Base-by-base conservation (phyloP, 1,140 invertebrate genomes). In the Drosophila parabipectinata region DNA sequence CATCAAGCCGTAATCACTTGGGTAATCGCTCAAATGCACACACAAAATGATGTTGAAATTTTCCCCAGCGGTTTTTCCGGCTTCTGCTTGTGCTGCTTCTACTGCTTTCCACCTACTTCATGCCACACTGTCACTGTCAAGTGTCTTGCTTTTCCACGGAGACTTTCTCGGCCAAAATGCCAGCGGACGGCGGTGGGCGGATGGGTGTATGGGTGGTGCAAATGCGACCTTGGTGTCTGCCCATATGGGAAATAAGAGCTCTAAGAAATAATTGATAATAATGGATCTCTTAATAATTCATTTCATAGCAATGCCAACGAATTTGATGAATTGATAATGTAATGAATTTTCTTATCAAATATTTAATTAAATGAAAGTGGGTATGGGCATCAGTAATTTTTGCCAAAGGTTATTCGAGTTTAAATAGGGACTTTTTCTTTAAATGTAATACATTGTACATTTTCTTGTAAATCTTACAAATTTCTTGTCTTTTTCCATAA, bases 1-100 rank as follows among this genome's bases (percentile, higher is more conserved):
- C 68, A 72, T 72, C 66, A 69, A 48, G 39, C 47, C 72, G 54
- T 75, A 75, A 75, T 75, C 72, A 75, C 72, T 75, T 71, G 64
- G 67, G 67, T 69, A 72, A 72, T 72, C 67, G 68, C 68, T 72
- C 67, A 72, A 72, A 72, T 72, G 68, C 67, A 72, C 68, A 71
- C 67, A 71, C 63, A 71, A 71, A 71, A 71, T 71, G 51, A 71
- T 71, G 63, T 71, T 71, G 63, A 69, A 57, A 41, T 57, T 69
- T 69, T 56, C 67, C 66, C 51, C 60, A 64, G 60, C 28, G 60
- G 28, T 45, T 60, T 67, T 67, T 53, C 44, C 10, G 26, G 51
- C 51, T 32, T 26, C 24, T 44, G 24, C 26, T 24, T 21, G n/a
- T 9, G 4, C 18, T 15, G 21, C 6, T 26, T 18, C 9, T 37